Percentiles rank a stretch among this genome's conserved stretches.
Conservation (phyloP, 2,113 vertebrate genomes). For the Tylochromis polylepis region DNA sequence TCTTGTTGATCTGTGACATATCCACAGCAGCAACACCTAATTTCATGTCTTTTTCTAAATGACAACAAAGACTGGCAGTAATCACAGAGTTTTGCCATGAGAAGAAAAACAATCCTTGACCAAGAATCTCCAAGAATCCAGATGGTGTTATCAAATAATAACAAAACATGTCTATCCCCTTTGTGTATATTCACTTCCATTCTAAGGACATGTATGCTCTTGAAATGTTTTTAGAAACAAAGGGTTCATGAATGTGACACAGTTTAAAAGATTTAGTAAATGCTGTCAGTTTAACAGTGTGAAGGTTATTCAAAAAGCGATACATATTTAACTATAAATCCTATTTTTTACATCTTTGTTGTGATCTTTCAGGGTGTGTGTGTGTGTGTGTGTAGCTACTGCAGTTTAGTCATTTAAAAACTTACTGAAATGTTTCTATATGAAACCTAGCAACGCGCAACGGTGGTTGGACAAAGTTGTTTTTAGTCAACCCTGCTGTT, state of each 20-base stretch:
- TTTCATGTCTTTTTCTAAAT: not conserved
- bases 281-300: not conserved
- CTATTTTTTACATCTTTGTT: not conserved
- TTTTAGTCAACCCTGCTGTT: conserved; percentile 60
- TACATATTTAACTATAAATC: not conserved
- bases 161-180: not conserved
- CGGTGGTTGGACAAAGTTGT: conserved; percentile 39
- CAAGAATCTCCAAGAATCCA: not conserved
- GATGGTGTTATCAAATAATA: not conserved
- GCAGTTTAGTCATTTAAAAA: conserved; percentile 15
- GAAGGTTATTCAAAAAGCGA: not conserved
- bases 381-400: not conserved
- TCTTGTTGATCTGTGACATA: conserved; percentile 20
- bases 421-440: conserved; percentile 35
- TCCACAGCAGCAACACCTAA: not conserved
- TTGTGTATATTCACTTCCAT: not conserved
- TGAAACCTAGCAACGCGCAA: conserved; percentile 49
- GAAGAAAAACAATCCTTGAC: not conserved
- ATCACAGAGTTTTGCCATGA: not conserved
- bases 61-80: not conserved
- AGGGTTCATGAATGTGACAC: not conserved
- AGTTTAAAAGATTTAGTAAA: not conserved
- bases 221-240: not conserved
- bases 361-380: not conserved
- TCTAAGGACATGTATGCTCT: not conserved